Percentiles rank a stretch among this genome's conserved stretches.
phyloP scores from a whole-genome alignment of 53 echinoderm and acorn worm genomes.

The Echinarachnius parma region DNA sequence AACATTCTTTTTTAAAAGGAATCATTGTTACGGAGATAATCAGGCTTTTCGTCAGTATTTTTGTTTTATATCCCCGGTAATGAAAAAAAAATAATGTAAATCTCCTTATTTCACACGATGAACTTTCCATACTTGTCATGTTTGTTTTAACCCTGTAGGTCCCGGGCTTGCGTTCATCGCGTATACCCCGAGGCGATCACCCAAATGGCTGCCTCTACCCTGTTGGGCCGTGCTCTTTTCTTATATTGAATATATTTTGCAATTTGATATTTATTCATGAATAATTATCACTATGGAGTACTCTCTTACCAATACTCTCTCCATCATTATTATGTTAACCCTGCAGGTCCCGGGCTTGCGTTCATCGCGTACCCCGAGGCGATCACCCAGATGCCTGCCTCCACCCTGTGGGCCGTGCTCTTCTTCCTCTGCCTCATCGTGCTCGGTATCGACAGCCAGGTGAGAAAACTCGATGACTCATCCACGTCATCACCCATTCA shows the following conservation, averaged over 20 bases:
- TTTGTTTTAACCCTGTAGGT: constrained; percentile 8
- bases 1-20: too few relatives aligned
- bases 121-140: background rate
- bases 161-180: constrained; percentile 56
- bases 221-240: constrained; percentile 17
- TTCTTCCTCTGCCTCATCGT: constrained; percentile 55
- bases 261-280: too few relatives aligned
- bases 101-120: too few relatives aligned
- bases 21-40: too few relatives aligned
- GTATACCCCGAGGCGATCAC: constrained; percentile 53
- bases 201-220: constrained; percentile 22
- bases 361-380: constrained; percentile 72
- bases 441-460: constrained; percentile 63
- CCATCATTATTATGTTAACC: too few relatives aligned
- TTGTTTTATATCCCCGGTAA: too few relatives aligned
- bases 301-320: too few relatives aligned
- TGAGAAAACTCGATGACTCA: background rate
- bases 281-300: too few relatives aligned
- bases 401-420: constrained; percentile 64
- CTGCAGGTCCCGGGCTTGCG: constrained; percentile 67
- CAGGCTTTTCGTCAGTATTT: too few relatives aligned
- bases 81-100: too few relatives aligned
- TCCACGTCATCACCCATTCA: background rate
- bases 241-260: too few relatives aligned
- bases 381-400: constrained; percentile 71